Conservation (phyloP, 2,113 vertebrate genomes). For the Xenopus borealis region DNA sequence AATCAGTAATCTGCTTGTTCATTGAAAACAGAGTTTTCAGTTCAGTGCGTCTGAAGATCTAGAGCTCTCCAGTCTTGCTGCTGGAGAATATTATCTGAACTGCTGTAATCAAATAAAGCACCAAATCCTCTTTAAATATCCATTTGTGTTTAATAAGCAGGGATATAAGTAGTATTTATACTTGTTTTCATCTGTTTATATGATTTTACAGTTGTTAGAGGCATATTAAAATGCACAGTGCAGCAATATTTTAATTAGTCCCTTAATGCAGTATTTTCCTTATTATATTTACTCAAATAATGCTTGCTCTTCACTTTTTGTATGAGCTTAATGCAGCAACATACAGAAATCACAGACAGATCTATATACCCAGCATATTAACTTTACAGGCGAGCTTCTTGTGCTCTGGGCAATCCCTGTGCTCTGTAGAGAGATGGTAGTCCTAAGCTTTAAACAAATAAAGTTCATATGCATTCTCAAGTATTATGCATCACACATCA, state of each 20-base stretch:
- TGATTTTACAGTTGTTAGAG: constrained; percentile 17
- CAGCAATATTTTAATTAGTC: constrained; percentile 39
- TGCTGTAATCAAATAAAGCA: too few species aligned
- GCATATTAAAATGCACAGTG: background rate
- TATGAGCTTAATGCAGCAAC: constrained; percentile 3
- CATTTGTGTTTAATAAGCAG: background rate
- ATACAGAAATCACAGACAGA: constrained; percentile 2
- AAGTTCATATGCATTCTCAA: background rate
- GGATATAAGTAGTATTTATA: background rate
- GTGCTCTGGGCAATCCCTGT: background rate
- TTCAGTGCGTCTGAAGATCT: background rate
- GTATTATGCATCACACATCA: too few species aligned
- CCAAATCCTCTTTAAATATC: background rate
- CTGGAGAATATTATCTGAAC: too few species aligned
- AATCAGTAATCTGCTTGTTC: too few species aligned
- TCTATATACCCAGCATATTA: constrained; percentile 5
- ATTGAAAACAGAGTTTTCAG: too few species aligned
- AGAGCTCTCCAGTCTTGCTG: background rate
- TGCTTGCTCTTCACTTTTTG: constrained; percentile 33
- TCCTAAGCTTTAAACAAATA: background rate
- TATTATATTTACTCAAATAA: constrained; percentile 40
- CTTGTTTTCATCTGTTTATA: background rate
- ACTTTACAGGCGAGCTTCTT: background rate
- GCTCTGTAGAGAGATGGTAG: background rate
- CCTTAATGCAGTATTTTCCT: constrained; percentile 32